A percentile compares a stretch with the other conserved stretches of the same genome.
phyloP scores from a whole-genome alignment of 2,113 vertebrate species.

The Hipposideros armiger region DNA sequence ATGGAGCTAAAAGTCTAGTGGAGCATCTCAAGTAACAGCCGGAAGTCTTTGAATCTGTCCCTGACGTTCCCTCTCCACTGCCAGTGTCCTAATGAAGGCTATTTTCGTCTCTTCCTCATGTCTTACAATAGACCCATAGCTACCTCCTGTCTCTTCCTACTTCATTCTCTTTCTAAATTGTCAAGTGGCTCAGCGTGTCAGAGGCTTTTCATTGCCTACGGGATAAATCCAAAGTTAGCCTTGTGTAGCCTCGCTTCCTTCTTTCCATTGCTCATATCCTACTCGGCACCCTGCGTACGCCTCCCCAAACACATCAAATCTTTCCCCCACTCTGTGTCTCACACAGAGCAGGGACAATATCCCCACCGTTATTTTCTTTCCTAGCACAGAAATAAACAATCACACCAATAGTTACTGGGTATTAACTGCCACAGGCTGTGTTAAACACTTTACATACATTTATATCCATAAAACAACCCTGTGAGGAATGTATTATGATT shows the following conservation, averaged over 20 bases:
- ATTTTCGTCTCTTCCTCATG: neutral
- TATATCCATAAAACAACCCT: neutral
- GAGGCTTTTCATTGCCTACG: neutral
- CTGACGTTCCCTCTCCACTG: neutral
- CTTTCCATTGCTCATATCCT: neutral
- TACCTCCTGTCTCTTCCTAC: neutral
- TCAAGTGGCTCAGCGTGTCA: neutral
- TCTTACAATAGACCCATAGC: neutral
- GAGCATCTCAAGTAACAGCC: neutral
- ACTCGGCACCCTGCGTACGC: accelerated
- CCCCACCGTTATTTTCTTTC: neutral
- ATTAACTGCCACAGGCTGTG: neutral
- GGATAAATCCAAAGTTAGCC: neutral
- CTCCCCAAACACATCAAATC: neutral
- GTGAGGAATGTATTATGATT: neutral
- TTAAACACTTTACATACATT: neutral
- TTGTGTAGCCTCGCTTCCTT: neutral
- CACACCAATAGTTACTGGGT: neutral
- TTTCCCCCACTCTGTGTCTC: neutral
- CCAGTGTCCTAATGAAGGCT: neutral
- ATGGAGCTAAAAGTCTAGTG: neutral
- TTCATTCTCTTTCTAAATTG: neutral
- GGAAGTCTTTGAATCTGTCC: neutral
- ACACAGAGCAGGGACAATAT: neutral
- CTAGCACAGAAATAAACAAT: neutral